phyloP scores from a whole-genome alignment of 2,888 invertebrate genomes.

The Apodemia duryi region DNA sequence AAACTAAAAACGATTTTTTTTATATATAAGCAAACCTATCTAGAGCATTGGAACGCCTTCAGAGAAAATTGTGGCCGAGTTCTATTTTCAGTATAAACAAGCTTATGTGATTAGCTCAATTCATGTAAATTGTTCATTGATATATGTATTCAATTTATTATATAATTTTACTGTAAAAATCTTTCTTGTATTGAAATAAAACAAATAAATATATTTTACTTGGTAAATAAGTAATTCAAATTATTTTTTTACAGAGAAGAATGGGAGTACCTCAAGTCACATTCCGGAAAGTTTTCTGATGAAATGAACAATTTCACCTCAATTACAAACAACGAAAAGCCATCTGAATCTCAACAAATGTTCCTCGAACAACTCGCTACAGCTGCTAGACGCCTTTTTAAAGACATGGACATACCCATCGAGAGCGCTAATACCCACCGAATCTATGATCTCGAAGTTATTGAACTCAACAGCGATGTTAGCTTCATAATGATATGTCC shows the following conservation, averaged over 20 bases:
- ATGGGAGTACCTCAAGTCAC: conserved; percentile 92
- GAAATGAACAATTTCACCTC: conserved; percentile 57
- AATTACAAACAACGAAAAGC: conserved; percentile 59
- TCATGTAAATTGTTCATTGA: too few relatives aligned
- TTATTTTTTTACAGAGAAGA: conserved; percentile 86
- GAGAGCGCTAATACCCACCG: conserved; percentile 87
- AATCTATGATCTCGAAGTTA: conserved; percentile 95
- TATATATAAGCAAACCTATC: too few relatives aligned
- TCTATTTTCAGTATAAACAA: too few relatives aligned
- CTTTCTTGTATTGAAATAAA: too few relatives aligned
- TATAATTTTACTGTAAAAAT: too few relatives aligned
- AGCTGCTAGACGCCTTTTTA: conserved; percentile 86
- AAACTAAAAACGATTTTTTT: too few relatives aligned
- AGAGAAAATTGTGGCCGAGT: too few relatives aligned
- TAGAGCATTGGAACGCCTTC: too few relatives aligned
- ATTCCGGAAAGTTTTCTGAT: conserved; percentile 52
- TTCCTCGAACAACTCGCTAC: conserved; percentile 88
- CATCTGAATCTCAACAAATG: conserved; percentile 88
- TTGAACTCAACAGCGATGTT: conserved; percentile 94
- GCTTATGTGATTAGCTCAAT: too few relatives aligned
- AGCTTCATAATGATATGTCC: conserved; percentile 96
- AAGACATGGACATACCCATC: conserved; percentile 87
- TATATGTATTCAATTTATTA: too few relatives aligned
- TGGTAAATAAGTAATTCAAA: too few relatives aligned
- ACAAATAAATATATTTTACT: too few relatives aligned